Percentiles rank a stretch among this genome's conserved stretches.
These are phyloP conservation scores for Limnephilus marmoratus DNA, from an alignment of 2,888 invertebrate genomes.

Conservation along the genomic window DNA sequence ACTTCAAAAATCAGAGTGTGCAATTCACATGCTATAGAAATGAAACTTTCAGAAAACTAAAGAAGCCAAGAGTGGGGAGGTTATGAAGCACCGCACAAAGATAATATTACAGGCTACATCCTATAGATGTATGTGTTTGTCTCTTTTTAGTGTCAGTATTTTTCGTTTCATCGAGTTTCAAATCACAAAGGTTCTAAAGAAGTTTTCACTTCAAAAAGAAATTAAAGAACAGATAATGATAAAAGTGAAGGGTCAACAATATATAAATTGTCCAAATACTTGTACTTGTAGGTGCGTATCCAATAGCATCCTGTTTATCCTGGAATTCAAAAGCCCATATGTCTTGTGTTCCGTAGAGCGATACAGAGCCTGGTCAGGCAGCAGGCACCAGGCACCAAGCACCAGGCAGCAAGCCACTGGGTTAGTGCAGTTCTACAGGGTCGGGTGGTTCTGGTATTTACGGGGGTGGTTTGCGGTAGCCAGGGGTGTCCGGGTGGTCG, in stretches of 20 bases:
- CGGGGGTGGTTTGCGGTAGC: slow-evolving; percentile 41
- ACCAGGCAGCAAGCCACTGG: background rate
- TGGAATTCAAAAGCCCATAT: background rate
- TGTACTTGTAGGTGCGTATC: background rate
- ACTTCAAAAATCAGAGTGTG: no score
- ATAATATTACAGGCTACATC: no score
- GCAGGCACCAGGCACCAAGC: background rate
- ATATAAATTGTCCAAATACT: background rate
- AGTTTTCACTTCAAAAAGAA: background rate
- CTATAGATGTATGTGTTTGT: no score
- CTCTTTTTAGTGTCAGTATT: no score
- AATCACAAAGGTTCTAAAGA: no score
- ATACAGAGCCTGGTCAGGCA: background rate
- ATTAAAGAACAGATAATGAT: background rate
- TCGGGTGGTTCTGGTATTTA: slow-evolving; percentile 16
- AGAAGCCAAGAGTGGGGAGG: no score
- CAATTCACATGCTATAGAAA: no score
- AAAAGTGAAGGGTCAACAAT: no score
- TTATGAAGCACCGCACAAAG: no score
- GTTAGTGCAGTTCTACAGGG: background rate
- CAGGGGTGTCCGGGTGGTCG: slow-evolving; percentile 3
- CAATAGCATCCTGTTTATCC: background rate
- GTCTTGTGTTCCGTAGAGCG: background rate
- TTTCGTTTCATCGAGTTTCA: no score
- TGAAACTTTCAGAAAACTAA: no score